Base-by-base conservation (phyloP, 2,888 invertebrate species). In the Luffia ferchaultella region DNA sequence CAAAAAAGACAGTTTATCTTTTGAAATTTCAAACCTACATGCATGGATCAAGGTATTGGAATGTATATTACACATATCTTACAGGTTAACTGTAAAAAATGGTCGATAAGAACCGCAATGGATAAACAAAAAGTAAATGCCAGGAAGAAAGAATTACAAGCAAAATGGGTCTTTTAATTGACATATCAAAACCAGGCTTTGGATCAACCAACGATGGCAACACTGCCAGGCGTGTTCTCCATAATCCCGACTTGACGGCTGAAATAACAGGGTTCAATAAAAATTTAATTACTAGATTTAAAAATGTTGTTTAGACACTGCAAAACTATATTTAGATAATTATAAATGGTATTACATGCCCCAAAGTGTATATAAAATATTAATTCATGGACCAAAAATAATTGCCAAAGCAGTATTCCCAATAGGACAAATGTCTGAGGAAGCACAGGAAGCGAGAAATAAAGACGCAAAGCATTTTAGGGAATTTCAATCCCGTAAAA, bases 401-500 rank as follows among this genome's bases (percentile, higher is more conserved):
- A 46, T 46, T 20, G 12, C 20, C 7, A 19, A 46, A n/a, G 18
- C 20, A 16, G 20, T 46, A 2, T 20, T 46, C 17, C 46, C 20
- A 20, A 46, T 46, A 15, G 46, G 46, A 20, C 40, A 30, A 30
- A 20, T 16, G 20, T 20, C 20, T 46, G 46, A 46, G 20, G 46
- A 46, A 20, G 46, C 46, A 15, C 46, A 46, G 20, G 46, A 46
- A 46, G 46, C 46, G 12, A 20, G 47, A 3, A 46, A 46, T 16
- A 5, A 30, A 20, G 46, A 20, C 20, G 15, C 16, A 17, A 46
- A 46, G 40, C 17, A 30, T 17, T 46, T 16, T 46, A 19, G 46
- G 17, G n/a, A 16, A 17, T 1, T 16, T 2, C 47, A 47, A 7
- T 20, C 47, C 5, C 1, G 40, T 30, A 20, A 47, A 16, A 30